Conservation (phyloP, 2,888 invertebrate species). For the Epiblema foenella region DNA sequence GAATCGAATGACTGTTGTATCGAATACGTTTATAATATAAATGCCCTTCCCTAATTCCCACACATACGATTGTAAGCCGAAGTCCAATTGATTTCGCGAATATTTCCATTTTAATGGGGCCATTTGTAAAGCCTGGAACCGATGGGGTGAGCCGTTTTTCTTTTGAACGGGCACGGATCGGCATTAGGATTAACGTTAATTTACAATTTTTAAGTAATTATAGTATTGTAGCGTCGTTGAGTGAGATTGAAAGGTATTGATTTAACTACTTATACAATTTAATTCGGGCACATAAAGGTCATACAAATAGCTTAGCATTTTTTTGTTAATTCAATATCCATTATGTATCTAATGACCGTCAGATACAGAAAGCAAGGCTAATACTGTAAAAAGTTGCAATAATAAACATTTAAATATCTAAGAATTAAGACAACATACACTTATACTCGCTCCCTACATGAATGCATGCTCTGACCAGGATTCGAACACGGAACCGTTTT, state of each 20-base stretch:
- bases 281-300: too few species aligned
- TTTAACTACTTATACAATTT: too few species aligned
- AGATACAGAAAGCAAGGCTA: too few species aligned
- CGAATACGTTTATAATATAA: not conserved
- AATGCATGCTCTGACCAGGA: too few species aligned
- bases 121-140: slow-evolving; percentile 49
- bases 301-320: too few species aligned
- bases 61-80: slow-evolving; percentile 16
- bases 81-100: slow-evolving; percentile 31
- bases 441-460: too few species aligned
- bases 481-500: too few species aligned
- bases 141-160: slow-evolving; percentile 48
- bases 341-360: too few species aligned
- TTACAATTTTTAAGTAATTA: slow-evolving; percentile 32
- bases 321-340: too few species aligned
- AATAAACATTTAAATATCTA: too few species aligned
- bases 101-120: slow-evolving; percentile 45
- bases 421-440: too few species aligned
- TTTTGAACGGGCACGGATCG: slow-evolving; percentile 46
- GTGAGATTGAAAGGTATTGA: not conserved
- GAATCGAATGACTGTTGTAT: not conserved
- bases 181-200: slow-evolving; percentile 28
- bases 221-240: not conserved
- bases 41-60: slow-evolving; percentile 9
- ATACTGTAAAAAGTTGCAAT: too few species aligned